A percentile compares a stretch with the other conserved stretches of the same genome.
These are phyloP conservation scores for Drosophila hamatofila DNA, from an alignment of 2,888 invertebrate genomes.

Conservation along the genomic window DNA sequence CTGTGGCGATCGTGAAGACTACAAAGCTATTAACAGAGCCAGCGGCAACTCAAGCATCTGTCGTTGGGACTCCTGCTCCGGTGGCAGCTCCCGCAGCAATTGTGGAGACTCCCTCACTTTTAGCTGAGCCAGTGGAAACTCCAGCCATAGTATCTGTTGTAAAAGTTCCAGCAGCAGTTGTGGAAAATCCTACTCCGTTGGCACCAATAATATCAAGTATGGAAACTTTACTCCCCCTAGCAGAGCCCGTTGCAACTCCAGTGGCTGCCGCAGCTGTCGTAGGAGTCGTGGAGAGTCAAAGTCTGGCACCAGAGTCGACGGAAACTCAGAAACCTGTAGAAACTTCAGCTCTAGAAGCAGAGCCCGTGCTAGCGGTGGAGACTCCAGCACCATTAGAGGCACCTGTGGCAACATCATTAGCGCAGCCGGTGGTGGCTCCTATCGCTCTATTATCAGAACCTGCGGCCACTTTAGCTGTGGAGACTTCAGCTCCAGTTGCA, in stretches of 20 bases:
- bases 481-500: not conserved
- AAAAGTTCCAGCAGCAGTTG: not conserved
- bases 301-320: not conserved
- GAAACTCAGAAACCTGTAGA: too few relatives aligned
- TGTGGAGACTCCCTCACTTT: not conserved
- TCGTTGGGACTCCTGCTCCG: not conserved
- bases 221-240: too few relatives aligned
- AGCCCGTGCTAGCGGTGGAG: too few relatives aligned
- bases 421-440: too few relatives aligned
- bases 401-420: not conserved
- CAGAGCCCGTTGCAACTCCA: not conserved
- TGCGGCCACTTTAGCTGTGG: not conserved
- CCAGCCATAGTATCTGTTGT: too few relatives aligned
- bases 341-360: too few relatives aligned
- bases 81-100: not conserved
- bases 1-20: not conserved
- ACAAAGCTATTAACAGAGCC: not conserved
- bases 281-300: not conserved
- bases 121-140: not conserved
- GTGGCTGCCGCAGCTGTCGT: not conserved
- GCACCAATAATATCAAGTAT: too few relatives aligned
- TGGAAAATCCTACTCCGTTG: not conserved
- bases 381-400: not conserved
- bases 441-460: too few relatives aligned
- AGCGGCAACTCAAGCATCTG: not conserved